Evolutionary conservation across 2,113 vertebrate genomes (phyloP), one percentile per base, ranked within the genome.

Genomic region (Clarias gariepinus): DNA sequence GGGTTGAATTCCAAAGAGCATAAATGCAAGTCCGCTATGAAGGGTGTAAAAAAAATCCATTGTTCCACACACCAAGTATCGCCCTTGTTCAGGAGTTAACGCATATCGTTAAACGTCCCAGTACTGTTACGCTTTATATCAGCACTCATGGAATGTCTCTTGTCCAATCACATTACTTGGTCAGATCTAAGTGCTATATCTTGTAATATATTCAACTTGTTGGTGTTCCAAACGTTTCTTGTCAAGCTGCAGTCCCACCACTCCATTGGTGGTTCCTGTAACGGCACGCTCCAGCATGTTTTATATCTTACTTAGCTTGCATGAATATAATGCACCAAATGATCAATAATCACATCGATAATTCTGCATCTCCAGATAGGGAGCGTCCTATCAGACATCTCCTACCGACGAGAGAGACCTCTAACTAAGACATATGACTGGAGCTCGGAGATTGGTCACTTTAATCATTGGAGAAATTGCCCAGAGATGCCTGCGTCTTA

Each of bases 401-500:
- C 58, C 84, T 23, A 41, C 57, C 53, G 7, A 47, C 41, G 57
- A 41, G 57, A 41, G 41, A 81, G 57, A 33, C 10, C 11, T 61
- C 30, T 84, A 58, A 73, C 69, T 76, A 76, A 76, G 69, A 71
- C 33, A 36, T 73, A 84, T 60, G 83, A 76, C 33, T 68, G 60
- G 57, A 79, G 60, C 60, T 66, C 61, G n/a, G 74, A 25, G 33
- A 68, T 69, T 79, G 74, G 60, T 77, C 74, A 85, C 61, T 85
- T 81, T 86, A 81, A 73, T 61, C 78, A 74, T 60, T 61, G 66
- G 66, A 86, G 57, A 28, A 15, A 81, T 47, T 81, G 55, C 53
- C 73, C 23, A 9, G 78, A 30, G 53, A 81, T 28, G 23, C 66
- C n/a, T 61, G 36, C 36, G 15, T 30, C 41, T 77, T 77, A 85